Conservation (phyloP, 2,113 vertebrate species). For the Python bivittatus region DNA sequence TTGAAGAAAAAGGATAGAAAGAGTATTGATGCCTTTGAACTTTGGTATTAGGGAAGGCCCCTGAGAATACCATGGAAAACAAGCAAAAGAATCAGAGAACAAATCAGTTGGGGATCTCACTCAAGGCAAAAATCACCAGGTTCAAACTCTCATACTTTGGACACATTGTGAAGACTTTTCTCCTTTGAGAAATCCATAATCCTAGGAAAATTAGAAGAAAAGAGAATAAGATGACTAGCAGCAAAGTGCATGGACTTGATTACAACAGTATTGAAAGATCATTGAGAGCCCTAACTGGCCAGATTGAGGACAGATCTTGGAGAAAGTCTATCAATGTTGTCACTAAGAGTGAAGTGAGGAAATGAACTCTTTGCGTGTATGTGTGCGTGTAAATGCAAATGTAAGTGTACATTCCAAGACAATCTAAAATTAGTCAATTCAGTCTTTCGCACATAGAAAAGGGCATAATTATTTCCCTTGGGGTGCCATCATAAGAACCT, state of each 20-base stretch:
- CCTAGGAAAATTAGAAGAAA: not conserved
- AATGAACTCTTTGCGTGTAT: not conserved
- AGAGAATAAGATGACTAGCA: not conserved
- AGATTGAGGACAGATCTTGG: not conserved
- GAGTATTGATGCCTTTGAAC: not conserved
- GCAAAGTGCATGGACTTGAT: not conserved
- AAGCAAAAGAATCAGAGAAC: not conserved
- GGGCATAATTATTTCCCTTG: not conserved
- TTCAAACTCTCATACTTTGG: not conserved
- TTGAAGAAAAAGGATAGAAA: not conserved
- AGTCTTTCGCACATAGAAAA: not conserved
- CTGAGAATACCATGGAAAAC: not conserved
- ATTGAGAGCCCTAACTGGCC: not conserved
- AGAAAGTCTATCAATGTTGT: not conserved
- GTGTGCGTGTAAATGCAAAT: not conserved
- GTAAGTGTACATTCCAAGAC: not conserved
- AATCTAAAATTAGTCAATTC: not conserved
- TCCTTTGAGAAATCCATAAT: not conserved
- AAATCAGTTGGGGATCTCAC: not conserved
- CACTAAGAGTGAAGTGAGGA: not conserved
- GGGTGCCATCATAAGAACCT: not conserved
- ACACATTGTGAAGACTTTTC: not conserved
- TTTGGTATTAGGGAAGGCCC: not conserved
- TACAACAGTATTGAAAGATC: not conserved
- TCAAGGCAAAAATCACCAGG: not conserved